Percentiles rank a stretch among this genome's conserved stretches.
Conservation (phyloP, 64 coral and sea anemone species). For the Platygyra sinensis region DNA sequence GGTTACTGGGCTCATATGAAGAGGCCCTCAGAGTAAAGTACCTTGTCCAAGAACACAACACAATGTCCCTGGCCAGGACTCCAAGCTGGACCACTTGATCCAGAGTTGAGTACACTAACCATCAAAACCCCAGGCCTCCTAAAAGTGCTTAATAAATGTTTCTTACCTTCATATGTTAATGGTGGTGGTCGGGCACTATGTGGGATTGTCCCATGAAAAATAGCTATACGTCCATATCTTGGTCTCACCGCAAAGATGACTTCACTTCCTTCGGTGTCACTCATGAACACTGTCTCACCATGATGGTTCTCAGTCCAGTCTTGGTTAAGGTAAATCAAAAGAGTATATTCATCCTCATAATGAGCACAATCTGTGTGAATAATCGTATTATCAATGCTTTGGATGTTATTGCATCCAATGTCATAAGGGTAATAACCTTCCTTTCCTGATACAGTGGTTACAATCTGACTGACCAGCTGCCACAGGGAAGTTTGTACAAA, state of each 20-base stretch:
- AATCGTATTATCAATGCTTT: constrained; percentile 60
- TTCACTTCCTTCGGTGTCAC: constrained; percentile 53
- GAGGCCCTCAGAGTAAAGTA: no score
- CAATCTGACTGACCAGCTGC: constrained; percentile 59
- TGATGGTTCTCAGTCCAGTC: constrained; percentile 83
- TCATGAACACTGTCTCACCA: constrained; percentile 87
- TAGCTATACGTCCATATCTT: constrained; percentile 73
- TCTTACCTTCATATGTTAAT: constrained; percentile 50
- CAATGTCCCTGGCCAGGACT: no score
- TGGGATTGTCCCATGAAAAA: constrained; percentile 85
- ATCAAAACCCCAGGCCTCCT: no score
- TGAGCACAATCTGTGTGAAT: constrained; percentile 59
- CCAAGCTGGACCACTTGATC: neutral
- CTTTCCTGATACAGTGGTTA: constrained; percentile 47
- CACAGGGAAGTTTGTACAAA: constrained; percentile 66
- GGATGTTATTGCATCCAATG: constrained; percentile 82
- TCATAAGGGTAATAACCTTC: constrained; percentile 84
- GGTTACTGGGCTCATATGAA: no score
- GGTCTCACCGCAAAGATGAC: constrained; percentile 84
- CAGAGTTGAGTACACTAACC: neutral
- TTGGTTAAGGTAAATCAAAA: constrained; percentile 77
- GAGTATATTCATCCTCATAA: constrained; percentile 75
- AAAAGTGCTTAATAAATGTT: neutral
- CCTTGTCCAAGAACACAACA: no score
- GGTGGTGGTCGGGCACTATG: constrained; percentile 79